phyloP scores from a whole-genome alignment of 2,113 vertebrate species.

The Donacobius atricapilla region DNA sequence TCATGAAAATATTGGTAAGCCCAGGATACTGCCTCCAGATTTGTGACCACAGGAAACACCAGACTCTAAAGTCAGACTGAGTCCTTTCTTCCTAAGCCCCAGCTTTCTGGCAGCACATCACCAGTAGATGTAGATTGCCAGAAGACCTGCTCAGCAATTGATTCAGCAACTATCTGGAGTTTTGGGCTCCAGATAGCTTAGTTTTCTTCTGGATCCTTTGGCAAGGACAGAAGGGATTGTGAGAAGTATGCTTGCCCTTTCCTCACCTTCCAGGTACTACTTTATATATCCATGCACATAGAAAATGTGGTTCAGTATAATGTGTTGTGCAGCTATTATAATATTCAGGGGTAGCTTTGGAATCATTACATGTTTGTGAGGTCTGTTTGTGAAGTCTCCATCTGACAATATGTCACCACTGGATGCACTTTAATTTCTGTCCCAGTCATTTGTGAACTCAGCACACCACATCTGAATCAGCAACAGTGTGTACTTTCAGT shows the following conservation, averaged over 20 bases:
- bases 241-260: background rate
- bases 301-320: background rate
- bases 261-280: background rate
- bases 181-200: background rate
- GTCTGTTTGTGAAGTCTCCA: background rate
- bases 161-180: background rate
- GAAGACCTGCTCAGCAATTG: background rate
- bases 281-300: background rate
- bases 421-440: background rate
- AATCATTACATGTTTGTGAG: background rate
- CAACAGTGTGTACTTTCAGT: background rate
- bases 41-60: background rate
- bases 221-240: background rate
- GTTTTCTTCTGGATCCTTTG: background rate
- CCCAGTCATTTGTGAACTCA: background rate
- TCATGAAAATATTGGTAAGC: fast-evolving
- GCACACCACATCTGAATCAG: background rate
- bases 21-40: background rate
- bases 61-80: background rate
- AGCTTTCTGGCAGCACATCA: background rate
- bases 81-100: background rate
- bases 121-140: background rate
- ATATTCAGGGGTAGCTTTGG: background rate
- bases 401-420: background rate
- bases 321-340: background rate